Evolutionary conservation across 2,888 invertebrate species (phyloP).

Genomic region (Sycophila texana): DNA sequence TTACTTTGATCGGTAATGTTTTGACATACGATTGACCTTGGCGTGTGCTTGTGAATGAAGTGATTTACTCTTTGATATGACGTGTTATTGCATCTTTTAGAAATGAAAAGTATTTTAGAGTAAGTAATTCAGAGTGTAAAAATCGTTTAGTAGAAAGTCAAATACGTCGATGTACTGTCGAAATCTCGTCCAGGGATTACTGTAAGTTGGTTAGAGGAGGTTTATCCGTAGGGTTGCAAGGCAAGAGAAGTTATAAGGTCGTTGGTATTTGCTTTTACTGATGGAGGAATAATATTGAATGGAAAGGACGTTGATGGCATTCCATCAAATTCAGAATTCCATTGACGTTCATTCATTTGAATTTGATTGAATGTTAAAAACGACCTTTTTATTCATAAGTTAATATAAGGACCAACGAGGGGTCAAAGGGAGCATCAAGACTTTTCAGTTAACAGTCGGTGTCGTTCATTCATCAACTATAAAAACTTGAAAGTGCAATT

Average conservation of each 20-base stretch:
- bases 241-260: neutral
- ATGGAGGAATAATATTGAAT: too few species aligned
- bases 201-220: too few species aligned
- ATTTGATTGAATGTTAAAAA: too few species aligned
- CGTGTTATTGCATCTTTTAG: neutral
- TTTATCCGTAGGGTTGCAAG: neutral
- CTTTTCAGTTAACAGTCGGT: conserved; percentile 20
- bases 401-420: conserved; percentile 17
- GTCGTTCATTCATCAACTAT: conserved; percentile 8
- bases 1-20: conserved; percentile 4
- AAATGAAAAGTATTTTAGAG: too few species aligned
- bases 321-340: too few species aligned
- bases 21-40: conserved; percentile 7
- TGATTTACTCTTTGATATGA: conserved; percentile 10
- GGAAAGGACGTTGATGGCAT: too few species aligned
- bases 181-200: too few species aligned
- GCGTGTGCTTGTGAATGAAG: conserved; percentile 13
- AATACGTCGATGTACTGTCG: conserved; percentile 1
- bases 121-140: too few species aligned
- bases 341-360: too few species aligned
- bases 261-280: too few species aligned
- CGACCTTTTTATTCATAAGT: neutral
- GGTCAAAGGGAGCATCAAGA: conserved; percentile 30
- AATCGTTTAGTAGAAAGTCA: conserved; percentile 17
- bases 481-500: neutral